These are phyloP conservation scores for Butorides virescens DNA, from an alignment of 2,113 vertebrate species.

Conservation along the genomic window DNA sequence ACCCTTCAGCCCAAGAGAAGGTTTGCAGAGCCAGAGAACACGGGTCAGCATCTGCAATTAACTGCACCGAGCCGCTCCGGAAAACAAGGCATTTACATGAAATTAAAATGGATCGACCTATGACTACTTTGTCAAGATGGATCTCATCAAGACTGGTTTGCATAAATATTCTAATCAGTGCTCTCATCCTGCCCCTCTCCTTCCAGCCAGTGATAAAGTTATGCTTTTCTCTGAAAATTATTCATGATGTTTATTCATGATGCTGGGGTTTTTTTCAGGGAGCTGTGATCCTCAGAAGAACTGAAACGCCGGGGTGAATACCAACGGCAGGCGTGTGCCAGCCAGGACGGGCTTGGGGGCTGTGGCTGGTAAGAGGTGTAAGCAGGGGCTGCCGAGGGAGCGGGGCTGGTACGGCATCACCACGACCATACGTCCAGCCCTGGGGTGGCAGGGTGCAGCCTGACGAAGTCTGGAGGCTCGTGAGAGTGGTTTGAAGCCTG, in stretches of 20 bases:
- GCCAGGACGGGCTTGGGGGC: background rate
- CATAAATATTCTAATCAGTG: slow-evolving; percentile 12
- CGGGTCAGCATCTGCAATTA: background rate
- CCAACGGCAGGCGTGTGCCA: fast-evolving
- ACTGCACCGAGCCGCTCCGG: fast-evolving
- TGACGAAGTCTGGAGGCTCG: fast-evolving
- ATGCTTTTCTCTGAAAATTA: background rate
- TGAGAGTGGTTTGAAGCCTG: fast-evolving
- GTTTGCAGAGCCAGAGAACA: background rate
- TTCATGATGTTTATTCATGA: slow-evolving; percentile 31
- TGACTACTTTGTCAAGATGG: background rate
- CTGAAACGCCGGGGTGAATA: background rate
- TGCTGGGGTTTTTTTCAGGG: background rate
- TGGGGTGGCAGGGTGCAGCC: background rate
- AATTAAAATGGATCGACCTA: background rate
- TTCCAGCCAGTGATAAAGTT: background rate
- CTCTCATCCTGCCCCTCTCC: slow-evolving; percentile 1
- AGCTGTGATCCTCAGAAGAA: background rate
- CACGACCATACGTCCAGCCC: background rate
- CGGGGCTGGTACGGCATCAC: fast-evolving
- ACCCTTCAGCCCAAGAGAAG: background rate
- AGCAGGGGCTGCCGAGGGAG: background rate
- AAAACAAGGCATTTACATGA: background rate
- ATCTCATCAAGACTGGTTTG: background rate
- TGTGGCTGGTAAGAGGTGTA: fast-evolving